Evolutionary conservation across 1,140 invertebrate species (phyloP), one percentile per base, ranked within the genome.

Genomic region (Papilio aristodemus): DNA sequence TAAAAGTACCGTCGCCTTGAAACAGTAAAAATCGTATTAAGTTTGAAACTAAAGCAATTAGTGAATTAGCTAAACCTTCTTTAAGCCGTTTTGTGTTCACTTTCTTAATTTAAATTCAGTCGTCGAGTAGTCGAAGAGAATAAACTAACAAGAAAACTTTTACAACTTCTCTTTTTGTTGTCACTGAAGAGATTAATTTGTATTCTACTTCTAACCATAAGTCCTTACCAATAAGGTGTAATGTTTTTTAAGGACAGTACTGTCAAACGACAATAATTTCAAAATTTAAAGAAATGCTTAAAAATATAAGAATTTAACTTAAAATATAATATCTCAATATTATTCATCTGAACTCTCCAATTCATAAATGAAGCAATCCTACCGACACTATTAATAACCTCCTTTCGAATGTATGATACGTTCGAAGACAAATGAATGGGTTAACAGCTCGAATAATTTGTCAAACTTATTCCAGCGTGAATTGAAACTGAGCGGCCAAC

Each of bases 361-460:
- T 41, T 36, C 9, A 22, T 36, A 60, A 60, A 60, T 19, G 32
- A 60, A 37, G 32, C 32, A 11, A 22, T 8, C 19, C 27, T 38
- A n/a, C 8, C n/a, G 36, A 64, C 14, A 67, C 36, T 63, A 70
- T 70, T 58, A 70, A 70, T 71, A 59, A 67, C 43, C 63, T 32
- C 27, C 2, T 32, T 46, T 46, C 63, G 39, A 66, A 69, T 72
- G 59, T 60, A 10, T 60, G 57, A 57, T 36, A 59, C 36, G 32
- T 41, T 70, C 41, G 43, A 66, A 66, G 41, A 66, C 63, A 66
- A 66, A 66, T 66, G 63, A 66, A 46, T 32, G 64, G 67, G 70
- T 73, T 66, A 71, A 71, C 60, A 46, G 64, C 63, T 67, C 63
- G 41, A 32, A 74, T 67, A 74, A 71, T 70, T 68, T 67, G 59